Evolutionary conservation across 2,888 invertebrate genomes (phyloP).

Genomic region (Drosophila borborema): DNA sequence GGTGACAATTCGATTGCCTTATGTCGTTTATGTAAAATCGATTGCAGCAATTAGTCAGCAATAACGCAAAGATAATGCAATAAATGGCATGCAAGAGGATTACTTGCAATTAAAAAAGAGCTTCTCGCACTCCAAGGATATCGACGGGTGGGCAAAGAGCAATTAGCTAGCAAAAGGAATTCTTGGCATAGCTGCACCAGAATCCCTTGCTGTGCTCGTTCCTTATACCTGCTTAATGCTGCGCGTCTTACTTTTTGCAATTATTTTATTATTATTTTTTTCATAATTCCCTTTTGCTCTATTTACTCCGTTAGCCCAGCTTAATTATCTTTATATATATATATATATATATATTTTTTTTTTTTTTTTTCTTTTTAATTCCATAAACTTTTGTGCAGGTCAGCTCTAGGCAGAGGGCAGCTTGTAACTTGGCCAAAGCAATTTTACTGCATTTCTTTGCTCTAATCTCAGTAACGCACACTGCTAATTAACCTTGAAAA

Average conservation of each 20-base stretch:
- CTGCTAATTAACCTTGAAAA: slow-evolving; percentile 71
- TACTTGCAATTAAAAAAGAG: slow-evolving; percentile 19
- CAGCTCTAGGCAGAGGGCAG: slow-evolving; percentile 5
- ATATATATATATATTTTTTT: no score
- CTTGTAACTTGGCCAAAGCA: not conserved
- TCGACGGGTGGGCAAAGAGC: slow-evolving; percentile 4
- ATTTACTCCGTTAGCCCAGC: slow-evolving; percentile 23
- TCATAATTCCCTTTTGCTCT: slow-evolving; percentile 17
- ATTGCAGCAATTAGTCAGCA: slow-evolving; percentile 47
- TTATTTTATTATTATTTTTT: not conserved
- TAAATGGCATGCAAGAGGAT: slow-evolving; percentile 10
- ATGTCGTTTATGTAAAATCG: slow-evolving; percentile 66
- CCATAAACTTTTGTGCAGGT: slow-evolving; percentile 34
- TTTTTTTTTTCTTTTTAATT: slow-evolving; percentile 37
- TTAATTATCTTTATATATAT: slow-evolving; percentile 72
- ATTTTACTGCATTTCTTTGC: slow-evolving; percentile 12
- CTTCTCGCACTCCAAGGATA: not conserved
- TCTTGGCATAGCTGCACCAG: slow-evolving; percentile 3
- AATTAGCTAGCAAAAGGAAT: slow-evolving; percentile 35
- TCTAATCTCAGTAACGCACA: slow-evolving; percentile 23
- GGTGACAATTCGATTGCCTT: slow-evolving; percentile 49
- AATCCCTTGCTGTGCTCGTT: not conserved
- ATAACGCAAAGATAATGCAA: slow-evolving; percentile 25
- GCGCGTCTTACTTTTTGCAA: slow-evolving; percentile 1
- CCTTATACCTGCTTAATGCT: slow-evolving; percentile 16